A percentile compares a stretch with the other conserved stretches of the same genome.
Evolutionary conservation across 2,888 invertebrate genomes (phyloP).

Genomic region (Hypselothyrea guttata): DNA sequence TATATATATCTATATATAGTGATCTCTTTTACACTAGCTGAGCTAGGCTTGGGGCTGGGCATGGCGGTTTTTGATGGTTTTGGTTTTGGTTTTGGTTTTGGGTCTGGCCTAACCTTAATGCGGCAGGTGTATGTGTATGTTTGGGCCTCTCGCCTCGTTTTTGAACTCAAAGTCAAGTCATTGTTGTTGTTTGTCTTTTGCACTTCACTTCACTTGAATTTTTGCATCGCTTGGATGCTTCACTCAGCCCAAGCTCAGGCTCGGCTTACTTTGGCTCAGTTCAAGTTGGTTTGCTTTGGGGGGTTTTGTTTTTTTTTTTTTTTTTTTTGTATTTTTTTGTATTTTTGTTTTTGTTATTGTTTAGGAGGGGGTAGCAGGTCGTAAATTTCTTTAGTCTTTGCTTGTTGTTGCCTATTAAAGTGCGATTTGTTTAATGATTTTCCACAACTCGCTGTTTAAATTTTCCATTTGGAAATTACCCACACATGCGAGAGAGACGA

Average conservation of each 20-base stretch:
- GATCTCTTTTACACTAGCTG: too few relatives aligned
- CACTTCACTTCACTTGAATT: constrained; percentile 79
- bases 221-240: constrained; percentile 76
- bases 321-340: too few relatives aligned
- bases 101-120: constrained; percentile 15
- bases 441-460: constrained; percentile 72
- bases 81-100: constrained; percentile 40
- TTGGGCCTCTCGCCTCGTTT: constrained; percentile 42
- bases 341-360: constrained; percentile 7
- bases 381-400: constrained; percentile 65
- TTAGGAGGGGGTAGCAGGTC: constrained; percentile 41
- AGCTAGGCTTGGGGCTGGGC: constrained; percentile 17
- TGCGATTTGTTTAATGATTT: constrained; percentile 81
- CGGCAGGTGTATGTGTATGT: constrained; percentile 32
- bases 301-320: constrained; percentile 24
- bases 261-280: constrained; percentile 24
- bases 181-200: constrained; percentile 77
- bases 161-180: constrained; percentile 67
- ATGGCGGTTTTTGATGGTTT: too few relatives aligned
- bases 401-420: constrained; percentile 69
- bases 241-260: constrained; percentile 32
- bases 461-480: constrained; percentile 79
- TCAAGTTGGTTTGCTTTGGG: constrained; percentile 42
- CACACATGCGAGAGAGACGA: constrained; percentile 50
- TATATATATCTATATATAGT: too few relatives aligned